Conservation (phyloP, 2,888 invertebrate species). For the Hedychridium roseum region DNA sequence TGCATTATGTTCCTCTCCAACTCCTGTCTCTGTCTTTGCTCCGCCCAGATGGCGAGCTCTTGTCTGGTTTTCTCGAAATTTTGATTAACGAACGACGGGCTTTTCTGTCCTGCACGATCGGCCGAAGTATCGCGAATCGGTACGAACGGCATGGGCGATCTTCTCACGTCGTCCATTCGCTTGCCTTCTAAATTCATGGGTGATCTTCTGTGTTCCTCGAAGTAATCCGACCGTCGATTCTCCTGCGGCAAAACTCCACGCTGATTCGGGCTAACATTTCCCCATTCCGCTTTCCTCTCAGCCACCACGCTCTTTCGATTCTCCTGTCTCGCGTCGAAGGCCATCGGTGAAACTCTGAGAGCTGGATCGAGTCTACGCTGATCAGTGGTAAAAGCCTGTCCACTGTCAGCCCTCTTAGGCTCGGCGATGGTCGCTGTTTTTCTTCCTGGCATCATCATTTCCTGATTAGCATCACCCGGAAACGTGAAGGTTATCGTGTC, state of each 20-base stretch:
- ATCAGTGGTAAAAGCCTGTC: constrained; percentile 48
- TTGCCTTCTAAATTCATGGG: constrained; percentile 58
- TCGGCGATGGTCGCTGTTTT: constrained; percentile 44
- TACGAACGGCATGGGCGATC: constrained; percentile 59
- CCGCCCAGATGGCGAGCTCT: constrained; percentile 59
- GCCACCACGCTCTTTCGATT: constrained; percentile 46
- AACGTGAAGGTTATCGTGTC: constrained; percentile 58
- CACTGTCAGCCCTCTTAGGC: constrained; percentile 45
- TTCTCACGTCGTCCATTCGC: constrained; percentile 54
- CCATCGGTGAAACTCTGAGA: constrained; percentile 55
- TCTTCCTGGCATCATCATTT: constrained; percentile 37
- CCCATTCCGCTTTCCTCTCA: constrained; percentile 55
- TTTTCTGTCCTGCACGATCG: constrained; percentile 56
- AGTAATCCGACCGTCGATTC: constrained; percentile 58
- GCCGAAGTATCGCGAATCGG: constrained; percentile 53
- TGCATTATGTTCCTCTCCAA: constrained; percentile 50
- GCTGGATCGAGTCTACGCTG: constrained; percentile 49
- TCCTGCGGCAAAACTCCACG: constrained; percentile 50
- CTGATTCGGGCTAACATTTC: constrained; percentile 57
- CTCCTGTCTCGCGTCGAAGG: constrained; percentile 52
- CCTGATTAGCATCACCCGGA: constrained; percentile 49
- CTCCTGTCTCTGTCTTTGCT: constrained; percentile 60
- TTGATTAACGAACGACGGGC: constrained; percentile 53
- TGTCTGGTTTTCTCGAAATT: constrained; percentile 60
- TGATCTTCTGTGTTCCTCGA: constrained; percentile 58